These are phyloP conservation scores for Tipula confusa DNA, from an alignment of 2,888 invertebrate genomes.

Conservation along the genomic window DNA sequence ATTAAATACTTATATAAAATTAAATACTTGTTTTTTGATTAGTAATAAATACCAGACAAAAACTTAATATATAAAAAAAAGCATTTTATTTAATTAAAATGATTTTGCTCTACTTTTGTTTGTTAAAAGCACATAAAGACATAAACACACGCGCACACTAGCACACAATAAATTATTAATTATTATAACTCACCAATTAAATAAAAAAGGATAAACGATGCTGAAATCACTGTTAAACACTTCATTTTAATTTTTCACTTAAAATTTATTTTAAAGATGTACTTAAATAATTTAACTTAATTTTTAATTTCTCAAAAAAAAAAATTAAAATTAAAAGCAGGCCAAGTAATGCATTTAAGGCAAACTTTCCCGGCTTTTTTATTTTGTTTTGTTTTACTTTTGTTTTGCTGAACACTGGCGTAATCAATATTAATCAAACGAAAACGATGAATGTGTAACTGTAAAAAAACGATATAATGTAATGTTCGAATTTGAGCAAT, in stretches of 20 bases:
- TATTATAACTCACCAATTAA: conserved; percentile 9
- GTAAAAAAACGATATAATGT: not conserved
- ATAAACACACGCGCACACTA: not conserved
- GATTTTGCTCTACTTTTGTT: not conserved
- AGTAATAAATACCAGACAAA: not conserved
- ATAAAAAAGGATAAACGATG: not conserved
- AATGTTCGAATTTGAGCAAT: not conserved
- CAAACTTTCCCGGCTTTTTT: conserved; percentile 10
- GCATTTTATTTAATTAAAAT: not conserved
- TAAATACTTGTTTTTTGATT: not conserved
- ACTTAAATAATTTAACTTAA: not conserved
- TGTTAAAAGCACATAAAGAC: not conserved
- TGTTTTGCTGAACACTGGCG: not conserved
- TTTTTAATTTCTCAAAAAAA: not conserved
- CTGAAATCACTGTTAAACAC: conserved; percentile 12
- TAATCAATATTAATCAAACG: not conserved
- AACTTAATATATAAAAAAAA: not conserved
- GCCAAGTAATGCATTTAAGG: not conserved
- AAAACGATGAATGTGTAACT: not conserved
- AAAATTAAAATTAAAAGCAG: not conserved
- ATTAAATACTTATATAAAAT: not conserved
- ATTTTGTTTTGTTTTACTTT: not conserved
- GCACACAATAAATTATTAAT: not conserved
- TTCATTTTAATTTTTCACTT: not conserved
- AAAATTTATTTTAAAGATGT: not conserved